phyloP scores from a whole-genome alignment of 2,888 invertebrate species.

The Mythimna vitellina region DNA sequence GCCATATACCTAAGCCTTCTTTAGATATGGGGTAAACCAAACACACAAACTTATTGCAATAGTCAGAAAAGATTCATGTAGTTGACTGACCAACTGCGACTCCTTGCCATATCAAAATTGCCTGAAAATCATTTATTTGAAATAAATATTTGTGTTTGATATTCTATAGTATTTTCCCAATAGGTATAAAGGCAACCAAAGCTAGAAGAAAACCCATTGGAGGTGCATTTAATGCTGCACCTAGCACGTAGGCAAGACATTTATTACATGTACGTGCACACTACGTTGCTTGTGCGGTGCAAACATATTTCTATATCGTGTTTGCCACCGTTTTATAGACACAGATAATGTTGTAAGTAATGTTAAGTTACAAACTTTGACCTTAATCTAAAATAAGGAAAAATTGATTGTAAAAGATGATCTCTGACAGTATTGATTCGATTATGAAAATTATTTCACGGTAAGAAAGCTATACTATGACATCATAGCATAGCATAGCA shows the following conservation, averaged over 20 bases:
- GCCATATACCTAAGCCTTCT: too few species aligned
- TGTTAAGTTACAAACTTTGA: neutral
- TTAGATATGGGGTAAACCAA: too few species aligned
- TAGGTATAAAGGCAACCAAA: neutral
- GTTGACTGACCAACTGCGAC: neutral
- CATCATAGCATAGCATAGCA: too few species aligned
- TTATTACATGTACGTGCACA: constrained; percentile 17
- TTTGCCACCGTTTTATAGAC: neutral
- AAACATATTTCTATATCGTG: neutral
- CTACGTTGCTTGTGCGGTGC: neutral
- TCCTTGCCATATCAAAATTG: neutral
- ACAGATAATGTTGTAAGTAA: neutral
- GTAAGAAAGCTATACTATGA: too few species aligned
- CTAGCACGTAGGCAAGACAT: constrained; percentile 20
- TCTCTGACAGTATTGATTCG: neutral
- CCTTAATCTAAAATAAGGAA: neutral
- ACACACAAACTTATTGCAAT: too few species aligned
- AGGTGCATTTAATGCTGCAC: neutral
- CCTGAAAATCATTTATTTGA: neutral
- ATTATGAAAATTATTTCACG: too few species aligned
- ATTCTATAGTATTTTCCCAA: neutral
- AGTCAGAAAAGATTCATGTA: neutral
- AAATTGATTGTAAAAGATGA: neutral
- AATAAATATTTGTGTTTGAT: neutral
- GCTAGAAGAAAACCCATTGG: neutral